phyloP scores from a whole-genome alignment of 2,888 invertebrate genomes.

The Drosophila macrospina region DNA sequence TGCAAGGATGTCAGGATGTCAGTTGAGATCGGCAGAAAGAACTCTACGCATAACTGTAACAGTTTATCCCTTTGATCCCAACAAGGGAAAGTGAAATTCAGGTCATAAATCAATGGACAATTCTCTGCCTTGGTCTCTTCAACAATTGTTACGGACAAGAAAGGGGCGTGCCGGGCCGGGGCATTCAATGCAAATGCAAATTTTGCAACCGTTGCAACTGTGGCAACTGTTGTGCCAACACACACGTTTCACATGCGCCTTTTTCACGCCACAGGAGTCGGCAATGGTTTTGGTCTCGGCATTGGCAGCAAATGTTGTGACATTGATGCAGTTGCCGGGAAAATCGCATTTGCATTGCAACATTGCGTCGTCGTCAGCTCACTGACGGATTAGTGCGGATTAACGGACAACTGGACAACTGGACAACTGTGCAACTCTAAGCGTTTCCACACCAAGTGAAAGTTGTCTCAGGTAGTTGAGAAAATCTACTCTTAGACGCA shows the following conservation, averaged over 20 bases:
- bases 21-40: constrained; percentile 20
- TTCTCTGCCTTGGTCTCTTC: constrained; percentile 11
- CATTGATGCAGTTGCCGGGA: constrained; percentile 76
- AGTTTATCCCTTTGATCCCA: constrained; percentile 45
- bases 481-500: constrained; percentile 38
- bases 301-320: constrained; percentile 56
- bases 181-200: constrained; percentile 61
- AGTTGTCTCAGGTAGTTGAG: constrained; percentile 66
- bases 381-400: constrained; percentile 75
- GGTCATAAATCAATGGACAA: constrained; percentile 62
- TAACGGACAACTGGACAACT: too few species aligned
- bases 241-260: constrained; percentile 57
- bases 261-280: constrained; percentile 36
- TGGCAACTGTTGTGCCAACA: constrained; percentile 71
- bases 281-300: constrained; percentile 1
- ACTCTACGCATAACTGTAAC: constrained; percentile 33
- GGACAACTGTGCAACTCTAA: too few species aligned
- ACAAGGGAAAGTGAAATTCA: constrained; percentile 70
- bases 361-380: constrained; percentile 59
- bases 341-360: constrained; percentile 77
- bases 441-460: too few species aligned
- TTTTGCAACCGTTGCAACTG: constrained; percentile 56
- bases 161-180: constrained; percentile 26
- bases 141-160: constrained; percentile 53
- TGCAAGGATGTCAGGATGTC: constrained; percentile 34